A percentile compares a stretch with the other conserved stretches of the same genome.
These are phyloP conservation scores for Teleopsis dalmanni DNA, from an alignment of 1,140 invertebrate species.

Conservation along the genomic window DNA sequence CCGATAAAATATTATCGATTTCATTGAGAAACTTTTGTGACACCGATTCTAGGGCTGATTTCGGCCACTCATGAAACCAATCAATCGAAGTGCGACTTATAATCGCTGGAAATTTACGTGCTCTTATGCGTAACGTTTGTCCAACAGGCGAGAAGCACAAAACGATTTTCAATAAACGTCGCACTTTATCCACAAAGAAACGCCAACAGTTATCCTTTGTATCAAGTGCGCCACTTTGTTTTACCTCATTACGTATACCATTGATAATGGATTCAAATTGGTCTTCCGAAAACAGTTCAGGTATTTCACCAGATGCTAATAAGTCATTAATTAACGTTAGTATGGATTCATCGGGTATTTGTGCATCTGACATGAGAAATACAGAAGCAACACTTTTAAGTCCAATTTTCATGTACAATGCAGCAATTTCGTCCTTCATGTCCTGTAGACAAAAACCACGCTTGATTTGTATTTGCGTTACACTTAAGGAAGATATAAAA, in stretches of 20 bases:
- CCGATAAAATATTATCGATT: conserved; percentile 61
- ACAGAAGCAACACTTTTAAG: conserved; percentile 82
- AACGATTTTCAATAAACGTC: conserved; percentile 63
- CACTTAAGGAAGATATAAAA: conserved; percentile 82
- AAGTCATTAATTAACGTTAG: conserved; percentile 93
- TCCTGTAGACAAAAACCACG: conserved; percentile 83
- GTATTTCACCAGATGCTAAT: conserved; percentile 88
- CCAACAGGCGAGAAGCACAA: conserved; percentile 92
- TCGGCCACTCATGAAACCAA: conserved; percentile 97
- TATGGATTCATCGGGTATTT: conserved; percentile 85
- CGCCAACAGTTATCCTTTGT: conserved; percentile 92
- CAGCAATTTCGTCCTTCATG: conserved; percentile 72
- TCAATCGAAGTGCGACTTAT: conserved; percentile 88
- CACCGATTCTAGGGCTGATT: conserved; percentile 83
- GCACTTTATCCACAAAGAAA: conserved; percentile 87
- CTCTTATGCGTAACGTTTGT: conserved; percentile 71
- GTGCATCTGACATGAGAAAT: conserved; percentile 91
- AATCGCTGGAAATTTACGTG: conserved; percentile 88
- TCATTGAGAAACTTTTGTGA: conserved; percentile 76
- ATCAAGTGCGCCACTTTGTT: conserved; percentile 65
- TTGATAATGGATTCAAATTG: conserved; percentile 84
- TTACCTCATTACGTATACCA: conserved; percentile 74
- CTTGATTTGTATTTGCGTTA: conserved; percentile 85
- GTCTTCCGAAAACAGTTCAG: conserved; percentile 85
- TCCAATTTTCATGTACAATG: conserved; percentile 79